phyloP scores from a whole-genome alignment of 2,797 vertebrate species.

The Nyctibius grandis region DNA sequence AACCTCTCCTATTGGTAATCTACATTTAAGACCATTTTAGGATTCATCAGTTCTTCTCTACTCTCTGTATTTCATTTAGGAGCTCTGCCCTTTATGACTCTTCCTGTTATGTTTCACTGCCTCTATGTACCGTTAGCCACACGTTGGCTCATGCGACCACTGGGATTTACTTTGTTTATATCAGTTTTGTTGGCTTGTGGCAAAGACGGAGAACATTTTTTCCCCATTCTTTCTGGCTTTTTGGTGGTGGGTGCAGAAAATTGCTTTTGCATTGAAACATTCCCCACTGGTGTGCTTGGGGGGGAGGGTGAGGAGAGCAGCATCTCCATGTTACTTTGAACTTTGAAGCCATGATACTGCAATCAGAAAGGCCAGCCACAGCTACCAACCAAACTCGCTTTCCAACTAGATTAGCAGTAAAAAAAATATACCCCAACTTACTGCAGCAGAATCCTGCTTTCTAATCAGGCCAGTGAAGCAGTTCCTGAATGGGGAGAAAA shows the following conservation, averaged over 20 bases:
- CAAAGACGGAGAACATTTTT: background rate
- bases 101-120: background rate
- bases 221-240: background rate
- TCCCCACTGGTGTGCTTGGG: background rate
- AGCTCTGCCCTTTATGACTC: background rate
- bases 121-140: background rate
- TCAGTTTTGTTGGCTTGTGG: background rate
- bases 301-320: background rate
- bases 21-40: background rate
- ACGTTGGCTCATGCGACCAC: background rate
- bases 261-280: background rate
- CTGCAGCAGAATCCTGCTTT: background rate
- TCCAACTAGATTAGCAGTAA: background rate
- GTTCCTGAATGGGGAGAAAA: background rate
- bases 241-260: background rate
- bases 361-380: constrained; percentile 14
- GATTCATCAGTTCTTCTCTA: background rate
- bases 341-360: constrained; percentile 31
- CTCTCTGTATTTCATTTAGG: background rate
- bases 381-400: background rate
- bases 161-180: background rate
- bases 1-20: background rate
- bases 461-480: background rate
- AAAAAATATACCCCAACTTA: background rate
- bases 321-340: background rate